Evolutionary conservation across 1,140 invertebrate genomes (phyloP).

Genomic region (Zaprionus inermis): DNA sequence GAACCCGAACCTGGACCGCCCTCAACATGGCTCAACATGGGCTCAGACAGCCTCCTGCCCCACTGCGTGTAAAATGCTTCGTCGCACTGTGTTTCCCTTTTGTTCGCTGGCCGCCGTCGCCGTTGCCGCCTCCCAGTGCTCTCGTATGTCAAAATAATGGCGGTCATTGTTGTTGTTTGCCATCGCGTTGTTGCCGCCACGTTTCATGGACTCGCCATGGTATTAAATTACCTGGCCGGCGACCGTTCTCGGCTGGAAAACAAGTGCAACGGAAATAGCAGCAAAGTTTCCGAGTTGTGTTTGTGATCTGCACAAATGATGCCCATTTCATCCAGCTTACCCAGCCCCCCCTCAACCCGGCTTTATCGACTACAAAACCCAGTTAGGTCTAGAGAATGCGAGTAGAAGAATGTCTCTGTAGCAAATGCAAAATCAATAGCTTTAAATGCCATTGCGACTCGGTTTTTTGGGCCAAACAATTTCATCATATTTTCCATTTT

Average conservation of each 20-base stretch:
- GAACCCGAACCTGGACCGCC: slow-evolving; percentile 15
- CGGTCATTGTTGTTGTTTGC: slow-evolving; percentile 62
- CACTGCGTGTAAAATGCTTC: slow-evolving; percentile 46
- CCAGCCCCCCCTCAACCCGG: background rate
- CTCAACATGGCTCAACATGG: slow-evolving; percentile 14
- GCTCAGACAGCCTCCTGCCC: slow-evolving; percentile 12
- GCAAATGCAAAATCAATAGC: too few species aligned
- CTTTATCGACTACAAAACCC: background rate
- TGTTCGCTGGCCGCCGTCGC: slow-evolving; percentile 4
- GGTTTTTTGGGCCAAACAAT: background rate
- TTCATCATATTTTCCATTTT: slow-evolving; percentile 6
- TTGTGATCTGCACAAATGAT: slow-evolving; percentile 8
- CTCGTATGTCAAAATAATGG: slow-evolving; percentile 80
- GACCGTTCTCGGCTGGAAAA: slow-evolving; percentile 5
- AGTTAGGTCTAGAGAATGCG: background rate
- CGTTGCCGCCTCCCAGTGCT: slow-evolving; percentile 30
- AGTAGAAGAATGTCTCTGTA: background rate
- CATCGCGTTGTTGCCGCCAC: slow-evolving; percentile 24
- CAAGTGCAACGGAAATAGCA: slow-evolving; percentile 36
- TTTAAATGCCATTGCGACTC: too few species aligned
- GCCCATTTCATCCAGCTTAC: background rate
- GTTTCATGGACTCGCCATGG: slow-evolving; percentile 20
- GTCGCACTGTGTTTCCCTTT: slow-evolving; percentile 63
- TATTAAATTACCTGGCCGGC: slow-evolving; percentile 41
- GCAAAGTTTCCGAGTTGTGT: slow-evolving; percentile 5